Evolutionary conservation across 2,113 vertebrate genomes (phyloP).

Genomic region (Ceyx melanurus): DNA sequence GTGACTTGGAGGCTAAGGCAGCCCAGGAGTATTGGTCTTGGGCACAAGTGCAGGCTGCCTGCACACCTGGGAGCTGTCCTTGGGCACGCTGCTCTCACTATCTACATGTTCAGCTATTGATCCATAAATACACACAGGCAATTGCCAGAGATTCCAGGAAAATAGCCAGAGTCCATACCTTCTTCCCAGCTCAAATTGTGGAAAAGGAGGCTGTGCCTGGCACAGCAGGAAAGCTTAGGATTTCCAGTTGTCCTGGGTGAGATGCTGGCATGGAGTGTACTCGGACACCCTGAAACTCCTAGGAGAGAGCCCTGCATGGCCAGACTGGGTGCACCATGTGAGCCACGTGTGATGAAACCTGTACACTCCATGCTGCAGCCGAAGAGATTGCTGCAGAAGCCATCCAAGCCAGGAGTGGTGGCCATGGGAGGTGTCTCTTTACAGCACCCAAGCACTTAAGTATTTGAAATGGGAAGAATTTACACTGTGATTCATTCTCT

Average conservation of each 20-base stretch:
- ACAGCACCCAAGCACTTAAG: fast-evolving
- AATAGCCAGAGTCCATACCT: not conserved
- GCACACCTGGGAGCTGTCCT: not conserved
- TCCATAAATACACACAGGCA: not conserved
- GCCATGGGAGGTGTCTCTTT: not conserved
- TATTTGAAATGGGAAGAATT: not conserved
- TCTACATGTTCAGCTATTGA: fast-evolving
- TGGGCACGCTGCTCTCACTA: not conserved
- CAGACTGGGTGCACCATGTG: fast-evolving
- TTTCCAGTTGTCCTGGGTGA: not conserved
- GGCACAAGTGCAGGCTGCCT: not conserved
- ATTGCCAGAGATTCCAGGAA: not conserved
- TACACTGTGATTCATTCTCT: not conserved
- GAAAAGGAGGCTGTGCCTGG: not conserved
- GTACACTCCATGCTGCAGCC: fast-evolving
- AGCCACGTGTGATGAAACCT: fast-evolving
- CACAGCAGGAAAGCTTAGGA: not conserved
- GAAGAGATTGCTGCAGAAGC: not conserved
- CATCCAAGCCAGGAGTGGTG: not conserved
- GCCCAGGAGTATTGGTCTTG: not conserved
- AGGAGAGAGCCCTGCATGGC: not conserved
- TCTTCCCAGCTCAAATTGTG: not conserved
- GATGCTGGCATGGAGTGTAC: not conserved
- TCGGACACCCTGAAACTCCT: not conserved
- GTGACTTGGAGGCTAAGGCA: fast-evolving